A percentile compares a stretch with the other conserved stretches of the same genome.
Conservation (phyloP, 2,113 vertebrate genomes). For the Hemibagrus wyckioides region DNA sequence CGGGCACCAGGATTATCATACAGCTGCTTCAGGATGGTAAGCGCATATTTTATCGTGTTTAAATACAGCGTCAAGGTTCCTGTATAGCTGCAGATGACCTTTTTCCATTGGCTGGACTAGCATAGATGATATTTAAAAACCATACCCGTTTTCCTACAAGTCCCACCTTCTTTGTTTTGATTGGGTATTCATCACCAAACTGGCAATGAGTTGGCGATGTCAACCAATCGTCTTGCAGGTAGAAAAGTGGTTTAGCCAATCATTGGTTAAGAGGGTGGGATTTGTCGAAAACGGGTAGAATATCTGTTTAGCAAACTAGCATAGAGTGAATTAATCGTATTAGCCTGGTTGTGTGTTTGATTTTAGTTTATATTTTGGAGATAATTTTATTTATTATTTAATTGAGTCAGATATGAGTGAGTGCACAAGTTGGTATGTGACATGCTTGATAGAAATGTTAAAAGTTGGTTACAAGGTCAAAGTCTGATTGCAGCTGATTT, state of each 20-base stretch:
- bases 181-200: background rate
- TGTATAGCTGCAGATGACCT: background rate
- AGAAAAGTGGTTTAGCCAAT: background rate
- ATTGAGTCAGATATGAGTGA: no score
- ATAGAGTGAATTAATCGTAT: background rate
- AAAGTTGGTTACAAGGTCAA: slow-evolving; percentile 31
- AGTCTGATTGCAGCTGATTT: background rate
- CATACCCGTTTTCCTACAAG: background rate
- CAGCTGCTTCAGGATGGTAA: slow-evolving; percentile 68
- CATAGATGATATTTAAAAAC: background rate
- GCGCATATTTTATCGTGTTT: background rate
- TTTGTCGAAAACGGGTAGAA: background rate
- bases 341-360: background rate
- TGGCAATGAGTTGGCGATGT: fast-evolving
- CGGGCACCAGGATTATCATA: background rate
- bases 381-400: background rate
- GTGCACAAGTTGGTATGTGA: background rate
- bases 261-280: background rate
- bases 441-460: background rate
- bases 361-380: background rate
- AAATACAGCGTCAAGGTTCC: slow-evolving; percentile 5
- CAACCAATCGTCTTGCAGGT: background rate
- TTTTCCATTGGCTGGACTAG: background rate
- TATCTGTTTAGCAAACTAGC: background rate
- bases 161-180: background rate